A percentile compares a stretch with the other conserved stretches of the same genome.
These are phyloP conservation scores for Psix sp. DNA, from an alignment of 1,140 invertebrate species.

Conservation along the genomic window DNA sequence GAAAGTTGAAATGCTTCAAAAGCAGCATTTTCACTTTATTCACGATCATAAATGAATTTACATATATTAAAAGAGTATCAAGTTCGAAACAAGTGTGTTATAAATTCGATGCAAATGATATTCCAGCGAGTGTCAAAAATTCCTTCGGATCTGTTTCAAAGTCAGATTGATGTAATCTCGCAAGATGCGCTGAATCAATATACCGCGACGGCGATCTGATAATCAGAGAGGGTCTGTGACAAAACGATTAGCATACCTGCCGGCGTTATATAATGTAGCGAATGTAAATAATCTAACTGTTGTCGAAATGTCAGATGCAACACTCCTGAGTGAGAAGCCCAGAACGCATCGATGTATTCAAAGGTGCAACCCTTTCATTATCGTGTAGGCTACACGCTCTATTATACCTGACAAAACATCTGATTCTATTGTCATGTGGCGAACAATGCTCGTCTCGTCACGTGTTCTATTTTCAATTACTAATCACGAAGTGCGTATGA, in stretches of 20 bases:
- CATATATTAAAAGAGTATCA: too few relatives aligned
- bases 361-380: constrained; percentile 77
- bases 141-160: too few relatives aligned
- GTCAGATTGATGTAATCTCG: too few relatives aligned
- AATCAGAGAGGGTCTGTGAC: neutral
- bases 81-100: too few relatives aligned
- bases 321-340: constrained; percentile 38
- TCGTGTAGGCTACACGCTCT: constrained; percentile 74
- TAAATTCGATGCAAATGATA: too few relatives aligned
- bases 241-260: constrained; percentile 15
- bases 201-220: too few relatives aligned
- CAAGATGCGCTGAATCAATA: too few relatives aligned
- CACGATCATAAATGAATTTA: too few relatives aligned
- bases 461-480: constrained; percentile 74
- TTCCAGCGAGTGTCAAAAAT: too few relatives aligned
- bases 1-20: too few relatives aligned
- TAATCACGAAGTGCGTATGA: constrained; percentile 69
- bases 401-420: constrained; percentile 75
- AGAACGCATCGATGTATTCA: constrained; percentile 66
- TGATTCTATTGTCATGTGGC: constrained; percentile 72
- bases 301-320: constrained; percentile 23
- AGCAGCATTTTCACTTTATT: too few relatives aligned
- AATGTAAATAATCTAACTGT: constrained; percentile 28
- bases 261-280: constrained; percentile 4
- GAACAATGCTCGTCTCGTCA: constrained; percentile 69